Evolutionary conservation across 2,888 invertebrate genomes (phyloP).

Genomic region (Mythimna vitellina): DNA sequence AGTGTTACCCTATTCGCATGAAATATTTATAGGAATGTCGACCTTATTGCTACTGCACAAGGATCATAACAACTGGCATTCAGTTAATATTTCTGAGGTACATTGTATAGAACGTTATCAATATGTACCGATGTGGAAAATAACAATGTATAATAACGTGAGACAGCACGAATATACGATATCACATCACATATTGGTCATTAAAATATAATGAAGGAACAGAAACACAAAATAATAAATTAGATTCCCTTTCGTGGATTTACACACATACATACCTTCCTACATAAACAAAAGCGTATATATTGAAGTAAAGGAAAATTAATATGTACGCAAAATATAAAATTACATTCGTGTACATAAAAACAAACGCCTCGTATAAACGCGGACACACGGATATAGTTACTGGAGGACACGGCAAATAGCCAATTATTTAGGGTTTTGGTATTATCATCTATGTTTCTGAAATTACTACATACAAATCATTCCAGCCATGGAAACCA

Average conservation of each 20-base stretch:
- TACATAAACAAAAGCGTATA: no score
- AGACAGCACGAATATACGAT: slow-evolving; percentile 28
- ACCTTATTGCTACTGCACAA: slow-evolving; percentile 25
- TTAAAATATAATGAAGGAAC: slow-evolving; percentile 33
- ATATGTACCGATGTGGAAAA: slow-evolving; percentile 53
- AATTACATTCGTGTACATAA: background rate
- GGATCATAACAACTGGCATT: slow-evolving; percentile 5
- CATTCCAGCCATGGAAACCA: background rate
- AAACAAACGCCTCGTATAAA: no score
- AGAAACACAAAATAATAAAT: slow-evolving; percentile 16
- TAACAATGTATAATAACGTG: slow-evolving; percentile 49
- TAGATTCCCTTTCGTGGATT: background rate
- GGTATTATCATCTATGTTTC: background rate
- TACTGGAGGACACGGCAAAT: background rate
- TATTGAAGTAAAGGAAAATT: background rate
- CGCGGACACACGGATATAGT: background rate
- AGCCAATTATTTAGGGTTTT: background rate
- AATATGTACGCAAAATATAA: background rate
- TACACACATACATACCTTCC: background rate
- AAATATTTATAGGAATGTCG: slow-evolving; percentile 24
- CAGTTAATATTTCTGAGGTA: slow-evolving; percentile 23
- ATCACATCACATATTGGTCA: slow-evolving; percentile 10
- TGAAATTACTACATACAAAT: slow-evolving; percentile 15
- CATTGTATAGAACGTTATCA: slow-evolving; percentile 56
- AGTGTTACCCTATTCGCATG: slow-evolving; percentile 47